Evolutionary conservation across 37 sponge, comb jelly and placozoan species (phyloP).

Genomic region (Hexactinellida sp.): DNA sequence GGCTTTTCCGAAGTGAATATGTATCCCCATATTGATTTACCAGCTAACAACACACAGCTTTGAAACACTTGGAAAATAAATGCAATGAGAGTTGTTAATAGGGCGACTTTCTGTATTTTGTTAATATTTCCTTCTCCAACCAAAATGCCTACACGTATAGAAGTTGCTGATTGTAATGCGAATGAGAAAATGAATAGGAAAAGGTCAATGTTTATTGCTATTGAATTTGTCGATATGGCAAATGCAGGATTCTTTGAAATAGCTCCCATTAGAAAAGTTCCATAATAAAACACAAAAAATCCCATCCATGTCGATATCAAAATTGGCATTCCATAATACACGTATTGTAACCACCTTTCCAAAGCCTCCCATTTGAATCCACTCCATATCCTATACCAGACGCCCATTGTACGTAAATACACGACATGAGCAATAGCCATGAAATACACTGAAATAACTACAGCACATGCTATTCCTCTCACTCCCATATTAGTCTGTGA

Average conservation of each 20-base stretch:
- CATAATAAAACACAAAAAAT: constrained; percentile 16
- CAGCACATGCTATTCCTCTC: constrained; percentile 14
- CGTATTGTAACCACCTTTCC: constrained; percentile 3
- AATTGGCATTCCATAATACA: constrained; percentile 1
- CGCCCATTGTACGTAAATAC: background rate
- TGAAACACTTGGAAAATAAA: background rate
- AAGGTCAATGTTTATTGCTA: background rate
- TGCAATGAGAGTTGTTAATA: background rate
- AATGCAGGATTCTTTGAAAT: background rate
- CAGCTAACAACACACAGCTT: background rate
- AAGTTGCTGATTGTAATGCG: background rate
- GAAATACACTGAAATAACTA: background rate
- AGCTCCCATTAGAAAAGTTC: background rate
- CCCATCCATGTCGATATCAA: background rate
- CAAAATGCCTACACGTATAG: constrained; percentile 17
- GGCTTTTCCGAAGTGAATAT: background rate
- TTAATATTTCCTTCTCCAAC: constrained; percentile 18
- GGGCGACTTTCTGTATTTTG: background rate
- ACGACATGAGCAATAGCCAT: background rate
- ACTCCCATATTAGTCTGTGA: background rate
- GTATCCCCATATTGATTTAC: background rate
- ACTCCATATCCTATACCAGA: background rate
- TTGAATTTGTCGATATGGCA: background rate
- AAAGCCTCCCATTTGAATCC: constrained; percentile 16
- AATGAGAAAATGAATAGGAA: background rate